Evolutionary conservation across 2,113 vertebrate genomes (phyloP).

Genomic region (Nestor notabilis): DNA sequence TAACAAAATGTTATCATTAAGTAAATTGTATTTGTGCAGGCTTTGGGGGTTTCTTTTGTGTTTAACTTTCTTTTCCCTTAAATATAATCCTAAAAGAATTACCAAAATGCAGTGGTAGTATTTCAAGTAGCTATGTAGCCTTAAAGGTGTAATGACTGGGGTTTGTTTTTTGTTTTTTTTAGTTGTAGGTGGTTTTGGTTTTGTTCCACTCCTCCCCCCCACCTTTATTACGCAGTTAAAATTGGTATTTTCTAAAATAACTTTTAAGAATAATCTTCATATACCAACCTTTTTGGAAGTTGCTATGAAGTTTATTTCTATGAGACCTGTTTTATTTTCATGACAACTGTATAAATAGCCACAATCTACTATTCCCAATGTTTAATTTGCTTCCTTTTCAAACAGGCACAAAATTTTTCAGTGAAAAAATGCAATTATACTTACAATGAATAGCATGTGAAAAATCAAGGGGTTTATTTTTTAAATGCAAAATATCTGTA

Average conservation of each 20-base stretch:
- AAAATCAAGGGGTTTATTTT: not conserved
- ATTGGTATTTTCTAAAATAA: conserved; percentile 4
- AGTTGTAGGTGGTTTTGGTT: not conserved
- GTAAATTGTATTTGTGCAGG: not conserved
- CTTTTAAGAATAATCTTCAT: not conserved
- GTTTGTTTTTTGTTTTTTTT: not conserved
- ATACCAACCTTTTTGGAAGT: not conserved
- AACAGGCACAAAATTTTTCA: not conserved
- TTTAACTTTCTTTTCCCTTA: not conserved
- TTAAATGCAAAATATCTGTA: not conserved
- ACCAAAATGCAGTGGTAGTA: not conserved
- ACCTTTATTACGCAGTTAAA: not conserved
- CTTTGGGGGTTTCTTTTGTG: not conserved
- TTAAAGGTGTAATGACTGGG: not conserved
- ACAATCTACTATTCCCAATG: not conserved
- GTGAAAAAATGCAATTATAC: not conserved
- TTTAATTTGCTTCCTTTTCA: not conserved
- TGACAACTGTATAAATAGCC: not conserved
- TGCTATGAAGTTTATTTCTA: not conserved
- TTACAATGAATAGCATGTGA: not conserved
- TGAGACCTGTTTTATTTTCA: not conserved
- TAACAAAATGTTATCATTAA: not conserved
- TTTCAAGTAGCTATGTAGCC: not conserved
- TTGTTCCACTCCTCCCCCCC: not conserved
- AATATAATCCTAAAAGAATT: not conserved